A percentile compares a stretch with the other conserved stretches of the same genome.
These are phyloP conservation scores for Triplophysa rosa DNA, from an alignment of 2,113 vertebrate species.

Conservation along the genomic window DNA sequence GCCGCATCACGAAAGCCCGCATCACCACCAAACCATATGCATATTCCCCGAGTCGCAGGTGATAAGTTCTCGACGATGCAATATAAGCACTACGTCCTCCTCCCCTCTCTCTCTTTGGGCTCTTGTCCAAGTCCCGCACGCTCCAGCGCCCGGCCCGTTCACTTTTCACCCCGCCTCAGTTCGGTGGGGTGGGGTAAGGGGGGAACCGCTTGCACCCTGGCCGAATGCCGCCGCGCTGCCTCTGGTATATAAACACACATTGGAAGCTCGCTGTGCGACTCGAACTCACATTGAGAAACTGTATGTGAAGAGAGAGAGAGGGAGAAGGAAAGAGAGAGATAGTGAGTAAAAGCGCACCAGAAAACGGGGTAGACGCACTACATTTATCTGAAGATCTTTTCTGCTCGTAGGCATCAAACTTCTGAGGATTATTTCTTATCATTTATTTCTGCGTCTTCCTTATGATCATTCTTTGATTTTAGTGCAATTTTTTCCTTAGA, in stretches of 20 bases:
- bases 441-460: constrained; percentile 48
- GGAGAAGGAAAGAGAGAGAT: constrained; percentile 28
- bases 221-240: constrained; percentile 75
- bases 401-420: constrained; percentile 52
- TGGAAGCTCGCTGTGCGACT: constrained; percentile 77
- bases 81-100: constrained; percentile 11
- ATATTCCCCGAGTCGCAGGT: constrained; percentile 22
- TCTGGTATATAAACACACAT: constrained; percentile 93
- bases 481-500: constrained; percentile 15
- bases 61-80: background rate
- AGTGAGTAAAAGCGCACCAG: constrained; percentile 49
- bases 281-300: constrained; percentile 77
- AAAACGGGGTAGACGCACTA: constrained; percentile 55
- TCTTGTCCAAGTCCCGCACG: constrained; percentile 71
- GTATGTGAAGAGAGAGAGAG: constrained; percentile 58
- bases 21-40: background rate
- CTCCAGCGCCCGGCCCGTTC: constrained; percentile 67
- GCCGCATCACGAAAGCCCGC: background rate
- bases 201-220: constrained; percentile 66
- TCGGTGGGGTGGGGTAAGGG: constrained; percentile 62
- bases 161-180: constrained; percentile 68
- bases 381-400: constrained; percentile 55
- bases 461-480: constrained; percentile 37
- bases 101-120: constrained; percentile 56
- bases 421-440: constrained; percentile 57